Base-by-base conservation (phyloP, 2,797 vertebrate genomes). In the Mormyrops attenuatus region DNA sequence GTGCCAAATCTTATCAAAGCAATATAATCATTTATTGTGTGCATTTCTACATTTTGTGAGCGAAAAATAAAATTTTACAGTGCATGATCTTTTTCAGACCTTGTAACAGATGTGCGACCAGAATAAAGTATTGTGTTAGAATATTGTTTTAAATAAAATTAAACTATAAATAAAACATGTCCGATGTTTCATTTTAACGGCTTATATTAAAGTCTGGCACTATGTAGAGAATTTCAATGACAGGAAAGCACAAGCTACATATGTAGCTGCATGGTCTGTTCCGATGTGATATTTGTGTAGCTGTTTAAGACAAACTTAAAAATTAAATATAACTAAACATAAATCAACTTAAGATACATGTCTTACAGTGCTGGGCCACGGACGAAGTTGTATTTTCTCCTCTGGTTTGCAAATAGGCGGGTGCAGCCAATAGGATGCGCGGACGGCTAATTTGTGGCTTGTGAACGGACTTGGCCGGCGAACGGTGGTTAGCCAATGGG, bases 21-120 rank as follows among this genome's bases (percentile, higher is more conserved):
- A 97, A 96, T 96, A 96, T 95, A 95, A 94, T 95, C 94, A 96
- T 96, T 95, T 95, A 92, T 90, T 93, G 92, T 95, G 93, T 94
- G 89, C 92, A 93, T 95, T 92, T 87, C 84, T 92, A 93, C 92
- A 93, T 94, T 95, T 89, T 90, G 92, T 90, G 84, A 92, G 91
- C 91, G 90, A 94, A 91, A 90, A 88, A 88, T 91, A 57, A 94
- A 90, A 91, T 92, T 95, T 94, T 95, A 93, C 94, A 69, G 44
- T 89, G 89, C 89, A 89, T 89, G 89, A 66, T 15, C 41, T 89
- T 89, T 89, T 89, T 63, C 89, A 94, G 93, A 94, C 92, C 93
- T 94, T 93, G 93, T 94, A 94, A 93, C 94, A 94, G 93, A 95
- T 95, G 95, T 95, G 94, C 93, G 94, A 94, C 93, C 91, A 93